A percentile compares a stretch with the other conserved stretches of the same genome.
Conservation (phyloP, 2,113 vertebrate species). For the Tichodroma muraria region DNA sequence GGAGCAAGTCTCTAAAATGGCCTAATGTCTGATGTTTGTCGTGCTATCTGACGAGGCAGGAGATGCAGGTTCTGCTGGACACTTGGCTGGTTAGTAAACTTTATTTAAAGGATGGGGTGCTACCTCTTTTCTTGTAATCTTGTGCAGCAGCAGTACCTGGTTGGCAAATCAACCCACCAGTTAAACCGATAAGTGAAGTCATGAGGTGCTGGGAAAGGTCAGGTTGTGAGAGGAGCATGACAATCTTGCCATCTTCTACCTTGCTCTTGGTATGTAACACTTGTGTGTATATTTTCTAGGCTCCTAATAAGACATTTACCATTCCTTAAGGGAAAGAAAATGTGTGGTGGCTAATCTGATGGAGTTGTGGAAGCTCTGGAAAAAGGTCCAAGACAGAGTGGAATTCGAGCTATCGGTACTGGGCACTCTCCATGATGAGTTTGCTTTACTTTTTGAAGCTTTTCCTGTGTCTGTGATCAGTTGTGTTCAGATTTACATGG, state of each 20-base stretch:
- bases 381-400: neutral
- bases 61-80: neutral
- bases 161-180: neutral
- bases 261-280: neutral
- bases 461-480: neutral
- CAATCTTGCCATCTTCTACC: neutral
- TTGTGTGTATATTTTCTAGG: neutral
- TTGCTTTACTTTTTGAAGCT: neutral
- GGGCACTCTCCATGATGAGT: neutral
- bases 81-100: neutral
- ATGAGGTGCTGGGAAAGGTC: accelerated
- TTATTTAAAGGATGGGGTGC: neutral
- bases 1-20: neutral
- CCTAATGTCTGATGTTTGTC: too few species aligned
- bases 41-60: neutral
- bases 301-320: neutral
- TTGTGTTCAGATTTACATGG: neutral
- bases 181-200: neutral
- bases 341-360: neutral
- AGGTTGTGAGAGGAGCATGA: neutral
- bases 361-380: neutral
- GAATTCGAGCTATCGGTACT: neutral
- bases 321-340: neutral
- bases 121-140: neutral
- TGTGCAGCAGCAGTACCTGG: neutral